Evolutionary conservation across 2,888 invertebrate genomes (phyloP).

Genomic region (Plutella xylostella): DNA sequence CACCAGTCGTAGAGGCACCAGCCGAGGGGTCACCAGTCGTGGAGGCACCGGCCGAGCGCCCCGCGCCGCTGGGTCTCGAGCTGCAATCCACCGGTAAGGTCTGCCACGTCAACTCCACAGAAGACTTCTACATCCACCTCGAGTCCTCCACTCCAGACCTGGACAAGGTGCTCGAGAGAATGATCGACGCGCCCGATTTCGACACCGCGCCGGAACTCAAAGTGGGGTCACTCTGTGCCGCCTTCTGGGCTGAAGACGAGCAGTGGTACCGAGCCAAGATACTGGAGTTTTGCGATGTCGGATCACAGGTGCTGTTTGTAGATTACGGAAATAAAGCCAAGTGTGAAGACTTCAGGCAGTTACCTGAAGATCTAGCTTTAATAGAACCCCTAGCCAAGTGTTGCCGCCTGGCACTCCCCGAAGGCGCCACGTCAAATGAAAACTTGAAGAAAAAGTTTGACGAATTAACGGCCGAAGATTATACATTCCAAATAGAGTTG

Average conservation of each 20-base stretch:
- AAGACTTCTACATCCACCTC: constrained; percentile 80
- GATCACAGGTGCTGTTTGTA: constrained; percentile 72
- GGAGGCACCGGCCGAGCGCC: constrained; percentile 41
- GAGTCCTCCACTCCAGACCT: constrained; percentile 67
- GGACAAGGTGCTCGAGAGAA: constrained; percentile 71
- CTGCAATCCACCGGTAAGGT: constrained; percentile 70
- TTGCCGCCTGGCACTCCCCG: constrained; percentile 65
- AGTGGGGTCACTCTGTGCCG: constrained; percentile 73
- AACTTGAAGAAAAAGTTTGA: constrained; percentile 42
- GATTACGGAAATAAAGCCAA: constrained; percentile 78
- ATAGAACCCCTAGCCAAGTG: constrained; percentile 74
- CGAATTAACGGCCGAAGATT: constrained; percentile 37
- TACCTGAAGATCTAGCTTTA: constrained; percentile 70
- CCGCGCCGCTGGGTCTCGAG: constrained; percentile 51
- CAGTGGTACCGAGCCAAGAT: constrained; percentile 77
- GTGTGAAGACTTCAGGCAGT: constrained; percentile 67
- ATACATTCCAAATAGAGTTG: constrained; percentile 70
- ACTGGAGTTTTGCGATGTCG: constrained; percentile 66
- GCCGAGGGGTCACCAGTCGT: constrained; percentile 33
- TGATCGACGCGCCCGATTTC: constrained; percentile 64
- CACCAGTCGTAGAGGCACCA: constrained; percentile 11
- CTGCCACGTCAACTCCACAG: constrained; percentile 74
- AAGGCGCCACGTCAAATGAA: constrained; percentile 52
- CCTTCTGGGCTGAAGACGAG: constrained; percentile 74
- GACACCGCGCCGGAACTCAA: constrained; percentile 59